Base-by-base conservation (phyloP, 2,797 vertebrate genomes). In the Bradypodion pumilum region DNA sequence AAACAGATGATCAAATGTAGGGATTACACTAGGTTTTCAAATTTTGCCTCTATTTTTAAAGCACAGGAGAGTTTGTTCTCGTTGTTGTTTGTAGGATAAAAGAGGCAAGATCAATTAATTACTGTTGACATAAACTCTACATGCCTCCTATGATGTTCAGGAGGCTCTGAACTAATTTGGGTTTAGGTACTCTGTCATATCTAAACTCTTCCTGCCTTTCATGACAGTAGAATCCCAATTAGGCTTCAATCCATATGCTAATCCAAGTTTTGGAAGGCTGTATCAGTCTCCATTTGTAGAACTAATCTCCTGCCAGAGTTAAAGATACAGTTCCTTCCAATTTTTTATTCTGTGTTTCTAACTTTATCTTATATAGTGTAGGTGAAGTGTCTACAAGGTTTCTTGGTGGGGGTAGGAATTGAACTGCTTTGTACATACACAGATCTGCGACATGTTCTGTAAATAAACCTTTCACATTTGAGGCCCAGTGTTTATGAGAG, bases 231-330 rank as follows among this genome's bases (percentile, higher is more conserved):
- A 79, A 92, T 74, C 9, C 44, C 4, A 3, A 37, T 77, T 74
- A 79, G 46, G 5, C 74, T 92, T 92, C 42, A 59, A 4, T 81
- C 25, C 66, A 21, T 79, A 35, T 9, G 12, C 60, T 82, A 85
- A 89, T 86, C 60, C 59, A 87, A 46, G 8, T 1, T 87, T 84
- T 84, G 70, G 82, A 80, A 42, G 60, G 23, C 70, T 91, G 42
- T 78, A 25, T 87, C 37, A 40, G 12, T 73, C 74, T 82, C 65
- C 78, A 7, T 80, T 89, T 85, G 84, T 69, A 84, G 13, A n/a
- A 75, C 91, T 87, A 62, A 79, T 27, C 46, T 44, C 74, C 25
- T 79, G 89, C 74, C 19, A 66, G 66, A 79, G 63, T 52, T 42
- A n/a, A 63, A 6, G 40, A 87, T 29, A 13, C 81, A 56, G 29